Conservation (phyloP, 1,140 invertebrate genomes). For the Lanistes nyassanus region DNA sequence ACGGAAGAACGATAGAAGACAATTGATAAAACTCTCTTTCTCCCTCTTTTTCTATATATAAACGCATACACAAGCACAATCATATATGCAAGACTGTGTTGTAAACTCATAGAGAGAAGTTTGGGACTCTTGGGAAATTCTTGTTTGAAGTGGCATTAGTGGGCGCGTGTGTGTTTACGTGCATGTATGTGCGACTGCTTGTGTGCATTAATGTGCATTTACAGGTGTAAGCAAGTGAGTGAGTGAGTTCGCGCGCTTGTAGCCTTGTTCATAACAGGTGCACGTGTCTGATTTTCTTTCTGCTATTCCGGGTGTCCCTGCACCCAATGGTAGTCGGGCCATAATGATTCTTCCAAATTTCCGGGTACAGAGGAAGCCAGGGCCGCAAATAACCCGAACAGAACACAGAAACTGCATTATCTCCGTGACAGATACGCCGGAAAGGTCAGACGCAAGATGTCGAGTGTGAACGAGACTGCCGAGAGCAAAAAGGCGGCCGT, state of each 20-base stretch:
- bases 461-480: too few species aligned
- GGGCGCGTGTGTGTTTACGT: background rate
- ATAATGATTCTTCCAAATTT: background rate
- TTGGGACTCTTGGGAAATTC: background rate
- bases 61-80: background rate
- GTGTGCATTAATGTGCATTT: background rate
- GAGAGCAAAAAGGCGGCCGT: too few species aligned
- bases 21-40: slow-evolving; percentile 4
- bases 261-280: background rate
- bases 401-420: background rate
- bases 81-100: slow-evolving; percentile 3
- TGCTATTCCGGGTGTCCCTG: background rate
- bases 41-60: background rate
- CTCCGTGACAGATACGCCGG: background rate
- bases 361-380: background rate
- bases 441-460: background rate
- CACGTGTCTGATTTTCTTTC: background rate
- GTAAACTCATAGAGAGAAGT: too few species aligned
- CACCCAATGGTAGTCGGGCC: background rate
- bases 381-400: background rate
- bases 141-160: background rate
- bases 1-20: background rate
- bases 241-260: background rate
- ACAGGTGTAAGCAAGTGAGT: background rate
- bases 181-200: background rate